A percentile compares a stretch with the other conserved stretches of the same genome.
phyloP scores from a whole-genome alignment of 1,140 invertebrate species.

The Zaprionus lachaisei region DNA sequence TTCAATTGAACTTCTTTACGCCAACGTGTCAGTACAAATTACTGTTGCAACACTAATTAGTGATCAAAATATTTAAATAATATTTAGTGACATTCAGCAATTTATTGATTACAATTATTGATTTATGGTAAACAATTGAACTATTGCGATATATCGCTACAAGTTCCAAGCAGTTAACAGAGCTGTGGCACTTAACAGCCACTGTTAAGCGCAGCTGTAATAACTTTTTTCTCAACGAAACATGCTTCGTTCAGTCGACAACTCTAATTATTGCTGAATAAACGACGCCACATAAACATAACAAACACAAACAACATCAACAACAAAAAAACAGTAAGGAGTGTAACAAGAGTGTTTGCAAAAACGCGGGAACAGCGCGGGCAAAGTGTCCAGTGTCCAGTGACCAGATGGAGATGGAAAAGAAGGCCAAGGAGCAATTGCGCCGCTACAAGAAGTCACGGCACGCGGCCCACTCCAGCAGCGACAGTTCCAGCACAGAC shows the following conservation, averaged over 20 bases:
- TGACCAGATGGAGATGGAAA: conserved; percentile 66
- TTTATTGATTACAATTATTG: neutral
- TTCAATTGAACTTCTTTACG: neutral
- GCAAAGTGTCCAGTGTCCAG: neutral
- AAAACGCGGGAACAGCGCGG: conserved; percentile 23
- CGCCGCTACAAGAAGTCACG: conserved; percentile 78
- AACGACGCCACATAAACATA: conserved; percentile 40
- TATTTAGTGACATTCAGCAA: neutral
- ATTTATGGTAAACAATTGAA: neutral
- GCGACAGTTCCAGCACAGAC: conserved; percentile 78
- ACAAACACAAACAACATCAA: conserved; percentile 1
- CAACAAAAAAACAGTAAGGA: neutral
- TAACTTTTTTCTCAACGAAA: conserved; percentile 14
- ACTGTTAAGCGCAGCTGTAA: neutral
- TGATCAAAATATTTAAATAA: neutral
- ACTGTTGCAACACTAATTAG: neutral
- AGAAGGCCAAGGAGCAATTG: conserved; percentile 77
- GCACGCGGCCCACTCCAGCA: conserved; percentile 73
- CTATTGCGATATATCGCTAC: neutral
- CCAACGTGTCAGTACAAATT: neutral
- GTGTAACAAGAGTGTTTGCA: neutral
- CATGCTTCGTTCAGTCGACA: conserved; percentile 10
- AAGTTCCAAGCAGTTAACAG: neutral
- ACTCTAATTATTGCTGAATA: conserved; percentile 23
- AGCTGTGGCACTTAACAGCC: neutral